Base-by-base conservation (phyloP, 1,140 invertebrate species). In the Homarus americanus region DNA sequence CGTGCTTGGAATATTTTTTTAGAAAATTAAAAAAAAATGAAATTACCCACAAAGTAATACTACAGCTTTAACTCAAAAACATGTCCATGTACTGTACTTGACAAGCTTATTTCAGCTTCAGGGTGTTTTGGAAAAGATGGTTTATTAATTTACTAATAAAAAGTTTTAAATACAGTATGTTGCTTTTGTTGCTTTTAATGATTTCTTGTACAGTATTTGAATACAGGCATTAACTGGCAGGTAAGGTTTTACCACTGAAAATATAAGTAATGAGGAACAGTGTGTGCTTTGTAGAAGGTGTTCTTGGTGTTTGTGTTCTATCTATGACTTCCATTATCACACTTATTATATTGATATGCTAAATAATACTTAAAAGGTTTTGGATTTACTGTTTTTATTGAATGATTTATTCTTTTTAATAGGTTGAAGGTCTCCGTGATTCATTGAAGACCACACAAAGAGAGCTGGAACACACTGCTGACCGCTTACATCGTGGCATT, bases 401-500 rank as follows among this genome's bases (percentile, higher is more conserved):
- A 3, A 28, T 49, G 5, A 75, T 40, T 75, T 75, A 53, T 34
- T 82, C 9, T n/a, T 69, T 44, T 40, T 44, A n/a, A 66, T 82
- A 91, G 89, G 82, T 91, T 34, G 89, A 91, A 3, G 72, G 66
- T 66, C 40, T 92, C 15, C 83, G 89, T n/a, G 84, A 92, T 69
- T 72, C 36, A n/a, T 34, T 93, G 28, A 89, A 72, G 66, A 34
- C 24, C 3, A 89, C 82, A 17, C 87, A 91, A 83, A 80, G 82
- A 20, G 93, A 92, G 40, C 87, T 93, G 28, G 90, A 91, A 4
- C 80, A 91, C 53, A 92, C 92, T 2, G 79, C 84, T 32, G 91
- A 93, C 38, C 80, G 91, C 58, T 93, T 97, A 41, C 93, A 95
- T 1, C 95, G 95, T 91, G 96, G 96, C 87, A 96, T 97, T 73